A percentile compares a stretch with the other conserved stretches of the same genome.
phyloP scores from a whole-genome alignment of 2,113 vertebrate genomes.

The Dipodomys stephensi region DNA sequence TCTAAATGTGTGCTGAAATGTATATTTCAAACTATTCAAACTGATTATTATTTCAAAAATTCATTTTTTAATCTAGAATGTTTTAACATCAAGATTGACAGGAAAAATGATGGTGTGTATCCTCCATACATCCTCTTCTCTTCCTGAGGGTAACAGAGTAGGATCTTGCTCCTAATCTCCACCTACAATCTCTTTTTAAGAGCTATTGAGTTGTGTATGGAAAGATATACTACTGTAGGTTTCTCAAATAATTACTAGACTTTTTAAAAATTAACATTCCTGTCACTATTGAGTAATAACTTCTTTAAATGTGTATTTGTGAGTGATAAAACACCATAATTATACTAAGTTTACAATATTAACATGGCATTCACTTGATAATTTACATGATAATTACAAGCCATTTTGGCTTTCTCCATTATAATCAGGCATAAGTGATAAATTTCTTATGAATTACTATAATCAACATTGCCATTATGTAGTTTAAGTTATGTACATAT shows the following conservation, averaged over 20 bases:
- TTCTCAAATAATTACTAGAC: slow-evolving; percentile 9
- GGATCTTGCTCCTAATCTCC: neutral
- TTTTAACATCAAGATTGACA: slow-evolving; percentile 39
- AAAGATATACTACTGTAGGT: slow-evolving; percentile 32
- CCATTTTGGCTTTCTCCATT: slow-evolving; percentile 27
- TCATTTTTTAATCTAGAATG: slow-evolving; percentile 36
- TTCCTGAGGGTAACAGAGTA: neutral
- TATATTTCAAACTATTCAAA: slow-evolving; percentile 9
- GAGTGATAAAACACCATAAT: slow-evolving; percentile 45
- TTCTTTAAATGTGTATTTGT: slow-evolving; percentile 51
- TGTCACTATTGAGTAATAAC: slow-evolving; percentile 45
- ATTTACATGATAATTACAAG: slow-evolving; percentile 24
- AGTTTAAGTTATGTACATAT: slow-evolving; percentile 46
- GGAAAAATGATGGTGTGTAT: neutral
- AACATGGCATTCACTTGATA: slow-evolving; percentile 51
- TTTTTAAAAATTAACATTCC: slow-evolving; percentile 39
- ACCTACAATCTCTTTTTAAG: slow-evolving; percentile 27
- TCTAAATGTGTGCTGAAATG: slow-evolving; percentile 39
- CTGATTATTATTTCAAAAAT: neutral
- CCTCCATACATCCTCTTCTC: neutral
- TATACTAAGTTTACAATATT: slow-evolving; percentile 54
- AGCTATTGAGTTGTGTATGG: neutral
- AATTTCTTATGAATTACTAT: slow-evolving; percentile 53
- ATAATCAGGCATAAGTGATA: slow-evolving; percentile 35
- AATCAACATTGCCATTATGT: slow-evolving; percentile 27